These are phyloP conservation scores for Hydrochoerus hydrochaeris DNA, from an alignment of 2,113 vertebrate species.

Conservation along the genomic window DNA sequence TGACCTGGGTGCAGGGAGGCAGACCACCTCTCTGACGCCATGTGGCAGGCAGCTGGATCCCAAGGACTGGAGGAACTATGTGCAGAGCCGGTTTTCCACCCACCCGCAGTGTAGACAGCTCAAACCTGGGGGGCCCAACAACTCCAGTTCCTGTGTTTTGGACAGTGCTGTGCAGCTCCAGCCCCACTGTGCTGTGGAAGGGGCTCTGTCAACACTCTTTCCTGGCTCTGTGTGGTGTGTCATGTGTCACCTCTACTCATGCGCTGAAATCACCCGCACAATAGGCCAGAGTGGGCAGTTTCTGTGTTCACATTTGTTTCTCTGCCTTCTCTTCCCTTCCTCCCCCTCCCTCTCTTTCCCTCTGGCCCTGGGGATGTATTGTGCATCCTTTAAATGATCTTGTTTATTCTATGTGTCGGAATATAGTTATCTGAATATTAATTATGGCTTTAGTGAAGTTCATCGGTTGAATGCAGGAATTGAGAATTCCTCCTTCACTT, in stretches of 20 bases:
- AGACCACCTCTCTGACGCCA: background rate
- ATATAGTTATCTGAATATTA: conserved; percentile 91
- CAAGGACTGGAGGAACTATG: background rate
- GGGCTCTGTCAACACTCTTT: background rate
- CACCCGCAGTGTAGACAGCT: background rate
- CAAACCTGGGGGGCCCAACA: background rate
- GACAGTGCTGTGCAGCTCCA: fast-evolving
- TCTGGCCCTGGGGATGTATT: conserved; percentile 81
- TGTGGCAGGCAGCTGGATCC: background rate
- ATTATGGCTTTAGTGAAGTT: conserved; percentile 88
- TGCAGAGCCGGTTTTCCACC: background rate
- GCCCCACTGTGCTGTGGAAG: background rate
- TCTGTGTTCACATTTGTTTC: conserved; percentile 69
- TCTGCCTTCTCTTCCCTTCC: conserved; percentile 61
- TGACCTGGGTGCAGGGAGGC: background rate
- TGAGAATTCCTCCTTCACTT: conserved; percentile 86
- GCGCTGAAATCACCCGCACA: conserved; percentile 32
- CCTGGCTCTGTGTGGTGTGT: background rate
- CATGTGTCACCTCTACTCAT: background rate
- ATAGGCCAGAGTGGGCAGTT: background rate
- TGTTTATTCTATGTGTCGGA: conserved; percentile 85
- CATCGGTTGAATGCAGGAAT: conserved; percentile 86
- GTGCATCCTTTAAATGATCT: conserved; percentile 87
- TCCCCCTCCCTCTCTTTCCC: conserved; percentile 60
- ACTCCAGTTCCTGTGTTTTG: background rate